Conservation (phyloP, 35 echinoderm and acorn worm genomes). For the Stichopus chloronotus region DNA sequence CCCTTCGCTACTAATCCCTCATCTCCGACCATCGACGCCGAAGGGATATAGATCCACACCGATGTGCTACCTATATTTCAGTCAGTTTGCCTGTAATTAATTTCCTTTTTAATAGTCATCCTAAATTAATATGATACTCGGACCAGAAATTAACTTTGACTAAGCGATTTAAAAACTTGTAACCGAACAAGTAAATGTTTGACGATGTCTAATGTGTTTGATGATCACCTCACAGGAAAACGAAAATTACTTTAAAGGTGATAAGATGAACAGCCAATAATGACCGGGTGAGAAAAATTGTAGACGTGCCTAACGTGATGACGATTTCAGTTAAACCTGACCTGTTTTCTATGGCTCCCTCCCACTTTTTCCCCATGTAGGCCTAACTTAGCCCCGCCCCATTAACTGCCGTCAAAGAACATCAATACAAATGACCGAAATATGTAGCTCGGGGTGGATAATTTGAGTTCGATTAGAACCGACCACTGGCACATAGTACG, state of each 20-base stretch:
- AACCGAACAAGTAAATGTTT: background rate
- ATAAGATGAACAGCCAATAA: too few species aligned
- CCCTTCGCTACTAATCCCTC: background rate
- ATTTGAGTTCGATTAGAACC: too few species aligned
- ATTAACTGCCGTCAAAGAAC: too few species aligned
- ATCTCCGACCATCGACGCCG: background rate
- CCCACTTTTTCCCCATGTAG: too few species aligned
- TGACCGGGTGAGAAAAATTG: too few species aligned
- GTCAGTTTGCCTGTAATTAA: background rate
- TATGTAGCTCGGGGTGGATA: too few species aligned
- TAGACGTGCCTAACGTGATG: too few species aligned
- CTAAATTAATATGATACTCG: background rate
- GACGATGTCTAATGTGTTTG: background rate
- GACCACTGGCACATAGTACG: too few species aligned
- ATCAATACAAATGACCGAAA: too few species aligned
- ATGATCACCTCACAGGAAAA: background rate
- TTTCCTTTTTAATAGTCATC: background rate
- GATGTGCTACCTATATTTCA: background rate
- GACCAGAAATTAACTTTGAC: background rate
- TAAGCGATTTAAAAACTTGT: slow-evolving; percentile 1
- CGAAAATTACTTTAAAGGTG: background rate
- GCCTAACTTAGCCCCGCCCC: too few species aligned
- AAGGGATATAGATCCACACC: background rate
- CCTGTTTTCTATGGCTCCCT: too few species aligned
- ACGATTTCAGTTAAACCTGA: too few species aligned